Evolutionary conservation across 53 echinoderm and acorn worm species (phyloP), one percentile per base, ranked within the genome.

Genomic region (Hippasteria phrygiana): DNA sequence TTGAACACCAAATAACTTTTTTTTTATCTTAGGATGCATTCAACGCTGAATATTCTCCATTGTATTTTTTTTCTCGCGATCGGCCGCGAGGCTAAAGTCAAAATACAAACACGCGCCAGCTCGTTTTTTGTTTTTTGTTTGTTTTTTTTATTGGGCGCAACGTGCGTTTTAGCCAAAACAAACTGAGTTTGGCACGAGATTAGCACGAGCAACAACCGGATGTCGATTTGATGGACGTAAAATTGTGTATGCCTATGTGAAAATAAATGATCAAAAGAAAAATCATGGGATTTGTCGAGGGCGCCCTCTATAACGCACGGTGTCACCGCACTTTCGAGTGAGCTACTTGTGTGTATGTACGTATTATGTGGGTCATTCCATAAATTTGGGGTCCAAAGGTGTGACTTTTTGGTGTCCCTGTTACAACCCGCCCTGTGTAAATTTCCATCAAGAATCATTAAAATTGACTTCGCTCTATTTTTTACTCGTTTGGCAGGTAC

Each of bases 51-150:
- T 5, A 11, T 7, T 45, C 11, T 45, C 11, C 11, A 11, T 45
- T 45, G 46, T 45, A 7, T 45, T 45, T 59, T 59, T 14, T 59
- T 59, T 24, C n/a, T n/a, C n/a, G n/a, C n/a, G n/a, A n/a, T n/a
- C n/a, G n/a, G n/a, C n/a, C n/a, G n/a, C n/a, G n/a, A n/a, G n/a
- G n/a, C n/a, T n/a, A n/a, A n/a, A 24, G 59, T 24, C 20, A 34
- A 20, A 50, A 53, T 29, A 76, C 48, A n/a, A n/a, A n/a, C 76
- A 76, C 76, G 76, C 51, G 76, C 17, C 76, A 54, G 6, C 75
- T 17, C 54, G 76, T 76, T 22, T 14, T 14, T 14, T 43, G 48
- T 74, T 16, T 37, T 69, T 1, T 69, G 33, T 69, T 69, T 18
- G 18, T 37, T 37, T 69, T 1, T 26, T 35, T 37, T 7, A 32